Evolutionary conservation across 1,140 invertebrate genomes (phyloP).

Genomic region (Pristionchus pacificus): DNA sequence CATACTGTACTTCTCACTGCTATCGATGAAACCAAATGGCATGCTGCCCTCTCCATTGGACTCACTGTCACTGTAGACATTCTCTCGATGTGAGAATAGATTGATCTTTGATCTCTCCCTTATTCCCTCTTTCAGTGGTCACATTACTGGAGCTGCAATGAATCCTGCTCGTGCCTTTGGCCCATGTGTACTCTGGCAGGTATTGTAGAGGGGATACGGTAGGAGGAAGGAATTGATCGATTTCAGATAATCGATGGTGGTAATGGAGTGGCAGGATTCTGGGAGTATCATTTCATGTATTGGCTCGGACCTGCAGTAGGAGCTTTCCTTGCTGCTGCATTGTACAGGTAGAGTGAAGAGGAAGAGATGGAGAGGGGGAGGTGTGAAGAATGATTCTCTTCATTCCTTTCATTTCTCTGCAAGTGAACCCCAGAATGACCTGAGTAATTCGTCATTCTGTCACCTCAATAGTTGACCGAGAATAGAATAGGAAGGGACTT

Average conservation of each 20-base stretch:
- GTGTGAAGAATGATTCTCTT: too few species aligned
- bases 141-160: slow-evolving; percentile 59
- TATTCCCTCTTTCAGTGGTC: slow-evolving; percentile 36
- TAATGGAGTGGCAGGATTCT: not conserved
- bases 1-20: slow-evolving; percentile 56
- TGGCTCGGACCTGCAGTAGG: not conserved
- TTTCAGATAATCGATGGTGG: not conserved
- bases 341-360: not conserved
- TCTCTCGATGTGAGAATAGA: slow-evolving; percentile 38
- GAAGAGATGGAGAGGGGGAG: not conserved
- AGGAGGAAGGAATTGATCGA: too few species aligned
- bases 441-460: too few species aligned
- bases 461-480: too few species aligned
- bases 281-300: not conserved
- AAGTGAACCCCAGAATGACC: too few species aligned
- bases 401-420: too few species aligned
- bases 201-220: too few species aligned
- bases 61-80: slow-evolving; percentile 55
- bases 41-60: slow-evolving; percentile 57
- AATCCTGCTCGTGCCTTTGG: slow-evolving; percentile 60
- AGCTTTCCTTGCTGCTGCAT: not conserved
- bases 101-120: not conserved
- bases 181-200: slow-evolving; percentile 51
- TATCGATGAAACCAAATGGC: slow-evolving; percentile 42
- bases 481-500: too few species aligned